Percentiles rank a stretch among this genome's conserved stretches.
Evolutionary conservation across 1,140 invertebrate genomes (phyloP).

Genomic region (Cydia amplana): DNA sequence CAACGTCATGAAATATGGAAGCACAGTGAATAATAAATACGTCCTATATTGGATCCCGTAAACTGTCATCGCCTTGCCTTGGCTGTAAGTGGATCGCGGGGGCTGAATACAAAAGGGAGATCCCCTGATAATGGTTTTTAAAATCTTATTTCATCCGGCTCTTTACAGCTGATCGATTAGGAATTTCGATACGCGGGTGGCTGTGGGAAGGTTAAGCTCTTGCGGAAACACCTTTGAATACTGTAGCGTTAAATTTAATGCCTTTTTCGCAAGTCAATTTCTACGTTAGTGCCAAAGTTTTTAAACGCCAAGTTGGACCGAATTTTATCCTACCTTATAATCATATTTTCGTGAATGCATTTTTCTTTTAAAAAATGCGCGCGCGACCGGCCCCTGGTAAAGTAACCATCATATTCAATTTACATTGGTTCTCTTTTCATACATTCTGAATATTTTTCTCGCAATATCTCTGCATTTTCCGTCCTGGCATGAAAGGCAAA

Average conservation of each 20-base stretch:
- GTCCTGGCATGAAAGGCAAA: constrained; percentile 47
- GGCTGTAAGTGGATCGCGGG: constrained; percentile 47
- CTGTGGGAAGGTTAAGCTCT: constrained; percentile 9
- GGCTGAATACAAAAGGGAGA: constrained; percentile 43
- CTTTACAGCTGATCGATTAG: constrained; percentile 43
- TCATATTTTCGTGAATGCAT: neutral
- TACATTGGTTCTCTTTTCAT: constrained; percentile 25
- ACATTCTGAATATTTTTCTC: constrained; percentile 34
- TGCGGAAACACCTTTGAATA: neutral
- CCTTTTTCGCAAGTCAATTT: neutral
- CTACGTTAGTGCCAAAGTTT: neutral
- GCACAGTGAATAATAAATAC: constrained; percentile 58
- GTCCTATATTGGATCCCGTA: constrained; percentile 50
- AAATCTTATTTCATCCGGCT: constrained; percentile 44
- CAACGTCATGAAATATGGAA: constrained; percentile 52
- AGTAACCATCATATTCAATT: constrained; percentile 29
- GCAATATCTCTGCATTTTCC: constrained; percentile 45
- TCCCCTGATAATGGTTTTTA: constrained; percentile 47
- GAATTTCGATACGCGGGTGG: constrained; percentile 33
- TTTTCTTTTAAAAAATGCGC: neutral
- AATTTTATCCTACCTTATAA: neutral
- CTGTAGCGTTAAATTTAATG: constrained; percentile 1
- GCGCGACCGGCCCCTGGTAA: neutral
- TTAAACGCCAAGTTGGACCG: neutral
- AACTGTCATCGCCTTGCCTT: constrained; percentile 46